Base-by-base conservation (phyloP, 2,888 invertebrate genomes). In the Griposia aprilina region DNA sequence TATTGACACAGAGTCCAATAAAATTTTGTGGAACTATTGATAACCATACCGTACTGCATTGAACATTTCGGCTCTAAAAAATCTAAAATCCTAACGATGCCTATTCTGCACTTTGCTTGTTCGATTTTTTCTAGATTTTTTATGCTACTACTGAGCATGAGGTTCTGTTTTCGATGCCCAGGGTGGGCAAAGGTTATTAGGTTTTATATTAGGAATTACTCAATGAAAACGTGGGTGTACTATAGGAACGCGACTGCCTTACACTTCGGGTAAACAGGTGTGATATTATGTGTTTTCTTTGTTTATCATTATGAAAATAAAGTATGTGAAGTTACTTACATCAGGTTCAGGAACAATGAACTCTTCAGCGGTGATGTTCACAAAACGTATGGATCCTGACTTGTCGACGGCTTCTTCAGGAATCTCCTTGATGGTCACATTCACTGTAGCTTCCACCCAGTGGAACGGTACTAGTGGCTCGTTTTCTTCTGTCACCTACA, bases 341-440 rank as follows among this genome's bases (percentile, higher is more conserved):
- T 95, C 94, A 62, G 93, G 92, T 79, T 97, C 96, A 11, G 97
- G 97, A 74, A 97, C 96, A 67, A 99, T 98, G 92, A 99, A 99
- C 81, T 99, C 98, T 91, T 99, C 99, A 68, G 98, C 98, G 7
- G 98, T 98, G 36, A 98, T 97, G 74, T 98, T 98, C 60, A 97
- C 94, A 90, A 99, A 98, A 30, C 99, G 97, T 74, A 99, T 98
- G 0, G 99, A 99, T 0, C 99, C 99, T 1, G 99, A 99, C 92
- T 98, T 99, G 81, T 97, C 97, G 0, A 99, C 99, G 0, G 99
- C 99, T 92, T 99, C 99, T 91, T 99, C 98, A 0, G 99, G 98
- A 57, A 99, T 98, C 87, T 98, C 98, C 87, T 98, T 98, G 11
- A 99, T 98, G 0, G 98, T 98, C 0, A 99, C 98, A 78, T 98